These are phyloP conservation scores for Periphyllus acericola DNA, from an alignment of 2,888 invertebrate genomes.

Conservation along the genomic window DNA sequence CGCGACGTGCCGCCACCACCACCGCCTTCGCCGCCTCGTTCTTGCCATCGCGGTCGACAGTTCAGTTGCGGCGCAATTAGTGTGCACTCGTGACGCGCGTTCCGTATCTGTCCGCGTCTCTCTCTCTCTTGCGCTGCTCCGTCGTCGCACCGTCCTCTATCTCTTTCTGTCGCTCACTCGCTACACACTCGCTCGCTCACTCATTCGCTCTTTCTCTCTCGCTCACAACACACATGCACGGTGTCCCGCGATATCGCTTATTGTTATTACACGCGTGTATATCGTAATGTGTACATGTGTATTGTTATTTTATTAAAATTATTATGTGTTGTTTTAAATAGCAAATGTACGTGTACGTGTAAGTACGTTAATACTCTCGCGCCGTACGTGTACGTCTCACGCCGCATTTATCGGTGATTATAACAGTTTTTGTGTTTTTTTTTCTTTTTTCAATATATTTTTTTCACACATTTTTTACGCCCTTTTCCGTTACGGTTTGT, in stretches of 20 bases:
- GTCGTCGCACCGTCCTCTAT: not conserved
- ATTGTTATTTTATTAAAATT: not conserved
- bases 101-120: not conserved
- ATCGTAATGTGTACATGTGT: not conserved
- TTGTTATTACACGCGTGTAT: not conserved
- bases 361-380: too few relatives aligned
- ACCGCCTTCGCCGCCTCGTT: not conserved
- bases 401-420: too few relatives aligned
- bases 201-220: not conserved
- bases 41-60: not conserved
- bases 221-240: not conserved
- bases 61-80: slow-evolving; percentile 58
- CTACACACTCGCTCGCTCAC: not conserved
- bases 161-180: not conserved
- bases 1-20: not conserved
- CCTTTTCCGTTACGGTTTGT: too few relatives aligned
- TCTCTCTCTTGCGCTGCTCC: not conserved
- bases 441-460: too few relatives aligned
- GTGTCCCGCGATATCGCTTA: too few relatives aligned
- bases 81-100: slow-evolving; percentile 27
- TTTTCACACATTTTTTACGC: too few relatives aligned
- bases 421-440: too few relatives aligned
- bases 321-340: too few relatives aligned
- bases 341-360: too few relatives aligned
- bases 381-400: too few relatives aligned